Conservation (phyloP, 2,113 vertebrate genomes). For the Acrocephalus kingi region DNA sequence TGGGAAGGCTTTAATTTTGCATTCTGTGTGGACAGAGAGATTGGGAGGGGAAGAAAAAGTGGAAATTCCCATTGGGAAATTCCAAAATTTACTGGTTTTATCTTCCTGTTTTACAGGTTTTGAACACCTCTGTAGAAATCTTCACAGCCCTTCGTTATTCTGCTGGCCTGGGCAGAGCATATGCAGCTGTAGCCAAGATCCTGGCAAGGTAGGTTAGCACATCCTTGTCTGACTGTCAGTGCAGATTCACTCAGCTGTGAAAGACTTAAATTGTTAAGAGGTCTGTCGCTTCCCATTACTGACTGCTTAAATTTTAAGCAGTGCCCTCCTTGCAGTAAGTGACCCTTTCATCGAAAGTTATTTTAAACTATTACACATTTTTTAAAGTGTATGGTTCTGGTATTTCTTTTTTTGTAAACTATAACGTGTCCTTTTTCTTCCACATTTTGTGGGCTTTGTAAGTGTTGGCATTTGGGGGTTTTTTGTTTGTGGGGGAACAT, state of each 20-base stretch:
- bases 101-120: conserved; percentile 58
- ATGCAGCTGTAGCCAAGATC: conserved; percentile 73
- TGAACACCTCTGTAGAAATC: conserved; percentile 68
- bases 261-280: conserved; percentile 79
- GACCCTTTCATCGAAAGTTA: conserved; percentile 72
- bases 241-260: conserved; percentile 73
- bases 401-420: conserved; percentile 12
- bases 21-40: background rate
- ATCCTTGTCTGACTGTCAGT: conserved; percentile 70
- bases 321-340: conserved; percentile 71
- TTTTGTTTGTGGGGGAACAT: background rate
- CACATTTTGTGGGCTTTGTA: background rate
- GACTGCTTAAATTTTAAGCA: conserved; percentile 79
- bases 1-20: background rate
- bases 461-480: background rate
- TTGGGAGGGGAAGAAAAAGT: background rate
- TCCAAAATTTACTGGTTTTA: background rate
- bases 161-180: conserved; percentile 72
- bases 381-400: conserved; percentile 3
- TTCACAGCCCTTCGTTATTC: conserved; percentile 68
- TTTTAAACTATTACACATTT: conserved; percentile 49
- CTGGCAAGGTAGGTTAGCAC: conserved; percentile 77
- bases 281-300: conserved; percentile 79
- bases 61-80: background rate
- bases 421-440: background rate